These are phyloP conservation scores for Probosciger aterrimus DNA, from an alignment of 2,113 vertebrate genomes.

Conservation along the genomic window DNA sequence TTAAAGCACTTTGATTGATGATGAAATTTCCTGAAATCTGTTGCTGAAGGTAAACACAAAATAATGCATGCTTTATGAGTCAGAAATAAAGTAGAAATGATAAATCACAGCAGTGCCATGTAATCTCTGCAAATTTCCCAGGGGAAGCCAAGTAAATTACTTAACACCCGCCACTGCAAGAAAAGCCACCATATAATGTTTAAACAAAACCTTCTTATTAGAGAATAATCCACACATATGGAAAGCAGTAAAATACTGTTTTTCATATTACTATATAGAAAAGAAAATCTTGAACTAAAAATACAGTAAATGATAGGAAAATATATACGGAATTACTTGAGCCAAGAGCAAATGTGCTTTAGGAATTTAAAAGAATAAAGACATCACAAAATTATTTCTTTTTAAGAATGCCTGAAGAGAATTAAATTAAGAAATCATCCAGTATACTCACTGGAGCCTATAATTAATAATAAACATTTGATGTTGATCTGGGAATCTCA, in stretches of 20 bases:
- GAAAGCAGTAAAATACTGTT: background rate
- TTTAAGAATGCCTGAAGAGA: constrained; percentile 27
- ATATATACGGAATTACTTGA: background rate
- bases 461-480: constrained; percentile 65
- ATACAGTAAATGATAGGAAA: background rate
- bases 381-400: background rate
- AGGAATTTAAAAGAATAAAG: constrained; percentile 23
- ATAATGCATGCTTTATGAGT: constrained; percentile 65
- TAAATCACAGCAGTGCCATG: constrained; percentile 60
- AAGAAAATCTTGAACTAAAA: background rate
- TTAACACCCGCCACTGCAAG: constrained; percentile 6
- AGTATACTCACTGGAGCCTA: constrained; percentile 4
- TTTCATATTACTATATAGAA: background rate
- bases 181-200: constrained; percentile 11
- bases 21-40: constrained; percentile 64
- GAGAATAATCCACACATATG: background rate
- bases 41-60: constrained; percentile 69
- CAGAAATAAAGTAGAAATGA: constrained; percentile 66
- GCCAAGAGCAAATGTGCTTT: background rate
- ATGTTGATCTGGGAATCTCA: constrained; percentile 41
- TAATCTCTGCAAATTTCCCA: constrained; percentile 74
- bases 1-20: constrained; percentile 61
- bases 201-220: constrained; percentile 54
- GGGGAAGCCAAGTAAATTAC: constrained; percentile 54
- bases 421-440: constrained; percentile 40